These are phyloP conservation scores for Temnothorax rugatulus DNA, from an alignment of 2,888 invertebrate species.

Conservation along the genomic window DNA sequence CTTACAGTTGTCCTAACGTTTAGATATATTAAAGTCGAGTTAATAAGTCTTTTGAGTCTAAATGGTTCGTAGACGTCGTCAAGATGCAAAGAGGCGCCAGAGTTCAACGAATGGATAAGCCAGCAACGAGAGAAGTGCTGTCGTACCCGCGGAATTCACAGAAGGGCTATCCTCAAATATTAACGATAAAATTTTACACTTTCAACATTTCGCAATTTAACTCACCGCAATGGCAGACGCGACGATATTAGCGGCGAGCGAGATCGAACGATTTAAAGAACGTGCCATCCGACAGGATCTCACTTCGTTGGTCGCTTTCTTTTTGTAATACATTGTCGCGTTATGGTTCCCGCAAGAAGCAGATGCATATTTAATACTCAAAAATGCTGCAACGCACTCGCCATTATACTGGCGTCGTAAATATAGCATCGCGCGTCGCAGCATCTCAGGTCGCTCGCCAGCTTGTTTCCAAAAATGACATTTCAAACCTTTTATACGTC, in stretches of 20 bases:
- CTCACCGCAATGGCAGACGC: conserved; percentile 67
- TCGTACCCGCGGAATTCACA: conserved; percentile 50
- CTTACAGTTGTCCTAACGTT: conserved; percentile 41
- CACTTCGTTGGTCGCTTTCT: not conserved
- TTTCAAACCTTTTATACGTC: not conserved
- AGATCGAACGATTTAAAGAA: conserved; percentile 52
- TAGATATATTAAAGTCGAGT: conserved; percentile 50
- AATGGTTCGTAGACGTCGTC: conserved; percentile 36
- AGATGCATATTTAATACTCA: not conserved
- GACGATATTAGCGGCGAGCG: conserved; percentile 61
- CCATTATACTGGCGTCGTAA: not conserved
- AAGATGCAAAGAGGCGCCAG: conserved; percentile 47
- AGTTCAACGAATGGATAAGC: conserved; percentile 57
- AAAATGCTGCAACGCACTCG: conserved; percentile 1
- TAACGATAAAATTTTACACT: conserved; percentile 77
- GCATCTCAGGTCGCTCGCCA: not conserved
- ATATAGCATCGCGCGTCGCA: conserved; percentile 1
- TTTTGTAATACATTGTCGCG: not conserved
- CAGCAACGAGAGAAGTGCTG: conserved; percentile 64
- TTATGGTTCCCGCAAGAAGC: not conserved
- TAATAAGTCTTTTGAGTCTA: conserved; percentile 48
- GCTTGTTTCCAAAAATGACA: not conserved
- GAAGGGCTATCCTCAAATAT: conserved; percentile 65
- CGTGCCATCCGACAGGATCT: not conserved
- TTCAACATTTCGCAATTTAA: conserved; percentile 72